phyloP scores from a whole-genome alignment of 1,140 invertebrate species.

The Acromyrmex charruanus region DNA sequence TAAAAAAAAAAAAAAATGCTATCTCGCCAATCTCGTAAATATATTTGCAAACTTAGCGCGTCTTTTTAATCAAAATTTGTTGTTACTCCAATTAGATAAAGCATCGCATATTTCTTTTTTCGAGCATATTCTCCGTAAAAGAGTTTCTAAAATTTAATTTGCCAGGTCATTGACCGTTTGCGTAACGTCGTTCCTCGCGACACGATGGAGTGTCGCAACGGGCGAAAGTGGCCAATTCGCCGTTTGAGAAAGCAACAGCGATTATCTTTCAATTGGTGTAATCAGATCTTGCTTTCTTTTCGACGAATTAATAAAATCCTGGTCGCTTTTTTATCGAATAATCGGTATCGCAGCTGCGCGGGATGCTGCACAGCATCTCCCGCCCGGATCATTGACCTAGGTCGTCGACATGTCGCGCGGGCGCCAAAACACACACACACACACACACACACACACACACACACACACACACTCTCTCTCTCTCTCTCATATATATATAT shows the following conservation, averaged over 20 bases:
- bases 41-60: not conserved
- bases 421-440: not conserved
- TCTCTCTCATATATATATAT: no score
- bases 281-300: constrained; percentile 71
- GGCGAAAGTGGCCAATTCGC: constrained; percentile 83
- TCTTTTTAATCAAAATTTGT: not conserved
- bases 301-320: constrained; percentile 49
- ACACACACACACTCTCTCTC: no score
- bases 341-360: constrained; percentile 21
- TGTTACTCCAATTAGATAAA: constrained; percentile 1
- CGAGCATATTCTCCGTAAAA: constrained; percentile 16
- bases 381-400: constrained; percentile 70
- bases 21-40: not conserved
- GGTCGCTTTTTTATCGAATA: constrained; percentile 44
- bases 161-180: constrained; percentile 84
- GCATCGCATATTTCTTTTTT: not conserved
- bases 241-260: constrained; percentile 82
- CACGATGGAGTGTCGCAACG: constrained; percentile 81
- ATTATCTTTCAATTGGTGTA: constrained; percentile 64
- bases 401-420: constrained; percentile 38
- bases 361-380: constrained; percentile 53
- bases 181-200: constrained; percentile 79
- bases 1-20: not conserved
- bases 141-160: constrained; percentile 82
- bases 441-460: not conserved